Evolutionary conservation across 23 tunicate genomes (phyloP), one percentile per base, ranked within the genome.

Genomic region (Clavelina lepadiformis): DNA sequence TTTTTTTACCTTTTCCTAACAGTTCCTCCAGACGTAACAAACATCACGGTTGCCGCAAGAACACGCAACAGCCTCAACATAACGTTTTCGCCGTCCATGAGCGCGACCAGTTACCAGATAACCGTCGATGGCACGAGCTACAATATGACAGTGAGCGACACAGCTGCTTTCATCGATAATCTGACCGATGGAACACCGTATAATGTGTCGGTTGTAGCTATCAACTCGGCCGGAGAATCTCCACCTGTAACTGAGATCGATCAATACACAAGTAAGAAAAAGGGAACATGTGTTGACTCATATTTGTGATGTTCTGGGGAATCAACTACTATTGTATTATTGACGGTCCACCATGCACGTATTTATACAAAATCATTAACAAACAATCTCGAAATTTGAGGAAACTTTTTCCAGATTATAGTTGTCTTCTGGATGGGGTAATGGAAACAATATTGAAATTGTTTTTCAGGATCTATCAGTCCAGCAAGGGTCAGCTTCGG

Each of bases 211-310:
- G 54, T 65, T 22, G 71, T 65, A 37, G 71, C 71, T 31, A 11
- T 65, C 5, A 65, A 65, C 54, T 33, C 34, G 3, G 28, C 31
- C 1, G 32, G 44, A 2, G 26, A 2, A 21, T 4, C 55, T 23
- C 33, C 33, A 41, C 33, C 41, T 11, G 21, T 29, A 8, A 35
- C 3, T 3, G 15, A 18, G 19, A 3, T 65, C 34, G 18, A 36
- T 20, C 71, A 65, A 41, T 41, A 41, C 25, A 38, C 71, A 19
- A 55, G 71, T 65, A 18, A n/a, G n/a, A n/a, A n/a, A n/a, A n/a
- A n/a, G n/a, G n/a, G n/a, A n/a, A n/a, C n/a, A n/a, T n/a, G n/a
- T n/a, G n/a, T n/a, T n/a, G n/a, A n/a, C n/a, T n/a, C n/a, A n/a
- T n/a, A n/a, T n/a, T n/a, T n/a, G n/a, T n/a, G n/a, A n/a, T n/a